Conservation (phyloP, 2,888 invertebrate species). For the Halocaridina rubra region DNA sequence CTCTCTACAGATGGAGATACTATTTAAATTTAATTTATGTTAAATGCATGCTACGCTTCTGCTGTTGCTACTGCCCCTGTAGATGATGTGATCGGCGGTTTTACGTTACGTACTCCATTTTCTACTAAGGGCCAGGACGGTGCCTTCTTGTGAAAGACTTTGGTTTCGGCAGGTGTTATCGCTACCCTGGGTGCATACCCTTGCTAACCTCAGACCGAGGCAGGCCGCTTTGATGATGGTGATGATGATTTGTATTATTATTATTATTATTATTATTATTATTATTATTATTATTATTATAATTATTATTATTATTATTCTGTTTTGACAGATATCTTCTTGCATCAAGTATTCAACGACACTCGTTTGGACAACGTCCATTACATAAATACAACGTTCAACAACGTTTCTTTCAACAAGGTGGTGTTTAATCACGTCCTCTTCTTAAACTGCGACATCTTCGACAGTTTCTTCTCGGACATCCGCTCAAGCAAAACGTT, state of each 20-base stretch:
- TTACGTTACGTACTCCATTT: too few species aligned
- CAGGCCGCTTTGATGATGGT: too few species aligned
- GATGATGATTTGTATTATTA: background rate
- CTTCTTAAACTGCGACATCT: slow-evolving; percentile 79
- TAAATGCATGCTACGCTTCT: too few species aligned
- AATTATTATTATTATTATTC: background rate
- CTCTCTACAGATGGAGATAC: too few species aligned
- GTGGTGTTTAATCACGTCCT: slow-evolving; percentile 79
- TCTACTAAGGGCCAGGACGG: too few species aligned
- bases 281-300: background rate
- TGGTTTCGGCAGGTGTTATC: too few species aligned
- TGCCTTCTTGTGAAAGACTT: too few species aligned
- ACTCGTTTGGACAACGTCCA: slow-evolving; percentile 75
- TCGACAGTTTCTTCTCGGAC: slow-evolving; percentile 77
- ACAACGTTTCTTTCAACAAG: slow-evolving; percentile 76
- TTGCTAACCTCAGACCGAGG: too few species aligned
- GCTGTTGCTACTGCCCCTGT: too few species aligned
- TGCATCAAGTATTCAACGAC: slow-evolving; percentile 41
- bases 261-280: background rate
- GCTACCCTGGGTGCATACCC: too few species aligned
- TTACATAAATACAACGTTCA: slow-evolving; percentile 74
- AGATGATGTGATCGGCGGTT: too few species aligned
- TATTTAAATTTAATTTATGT: too few species aligned
- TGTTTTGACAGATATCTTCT: background rate
- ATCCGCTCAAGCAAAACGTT: slow-evolving; percentile 79